phyloP scores from a whole-genome alignment of 2,888 invertebrate genomes.

The Mactromeris polynyma region DNA sequence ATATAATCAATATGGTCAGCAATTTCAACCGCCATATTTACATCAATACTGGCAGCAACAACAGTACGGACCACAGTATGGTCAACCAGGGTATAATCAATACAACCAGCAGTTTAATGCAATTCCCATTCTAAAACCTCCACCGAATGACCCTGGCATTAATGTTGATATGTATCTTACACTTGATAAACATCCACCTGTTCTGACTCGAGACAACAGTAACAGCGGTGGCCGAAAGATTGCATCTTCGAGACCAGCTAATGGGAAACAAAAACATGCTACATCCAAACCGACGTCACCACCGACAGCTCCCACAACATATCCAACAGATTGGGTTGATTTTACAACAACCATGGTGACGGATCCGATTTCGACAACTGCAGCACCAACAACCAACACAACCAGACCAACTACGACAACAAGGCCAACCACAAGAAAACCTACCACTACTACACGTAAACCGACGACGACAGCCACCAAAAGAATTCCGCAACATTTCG shows the following conservation, averaged over 20 bases:
- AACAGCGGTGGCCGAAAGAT: neutral
- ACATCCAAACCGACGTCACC: neutral
- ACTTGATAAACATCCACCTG: conserved; percentile 20
- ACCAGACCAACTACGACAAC: neutral
- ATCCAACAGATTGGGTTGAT: neutral
- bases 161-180: conserved; percentile 15
- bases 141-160: neutral
- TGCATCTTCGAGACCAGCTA: neutral
- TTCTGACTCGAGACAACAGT: neutral
- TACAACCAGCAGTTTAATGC: neutral
- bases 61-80: neutral
- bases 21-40: neutral
- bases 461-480: neutral
- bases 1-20: neutral
- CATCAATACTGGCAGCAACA: neutral
- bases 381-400: neutral
- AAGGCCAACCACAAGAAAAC: neutral
- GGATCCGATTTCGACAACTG: neutral
- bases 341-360: neutral
- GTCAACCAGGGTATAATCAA: neutral
- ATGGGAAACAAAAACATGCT: neutral
- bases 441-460: neutral
- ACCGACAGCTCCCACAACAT: neutral
- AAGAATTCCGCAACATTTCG: neutral
- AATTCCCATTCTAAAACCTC: neutral